Percentiles rank a stretch among this genome's conserved stretches.
These are phyloP conservation scores for Typhlichthys subterraneus DNA, from an alignment of 2,797 vertebrate species.

Conservation along the genomic window DNA sequence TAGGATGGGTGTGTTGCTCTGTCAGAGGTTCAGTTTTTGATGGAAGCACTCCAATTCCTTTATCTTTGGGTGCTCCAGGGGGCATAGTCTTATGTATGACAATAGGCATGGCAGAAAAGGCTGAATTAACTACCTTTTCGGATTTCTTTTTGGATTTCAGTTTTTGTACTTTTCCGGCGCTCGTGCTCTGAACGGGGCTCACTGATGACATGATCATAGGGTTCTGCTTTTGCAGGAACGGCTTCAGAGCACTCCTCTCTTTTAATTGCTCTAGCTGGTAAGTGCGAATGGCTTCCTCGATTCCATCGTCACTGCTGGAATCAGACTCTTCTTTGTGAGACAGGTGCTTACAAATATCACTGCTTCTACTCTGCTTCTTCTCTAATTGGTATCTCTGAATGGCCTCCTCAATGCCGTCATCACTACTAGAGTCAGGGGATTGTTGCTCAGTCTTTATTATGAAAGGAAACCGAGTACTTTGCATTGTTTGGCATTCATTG, in stretches of 20 bases:
- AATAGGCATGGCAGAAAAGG: constrained; percentile 20
- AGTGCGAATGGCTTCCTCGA: constrained; percentile 92
- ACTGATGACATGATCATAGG: constrained; percentile 36
- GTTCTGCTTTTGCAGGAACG: constrained; percentile 45
- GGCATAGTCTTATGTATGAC: constrained; percentile 42
- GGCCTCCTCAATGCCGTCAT: constrained; percentile 96
- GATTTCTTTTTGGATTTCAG: constrained; percentile 71
- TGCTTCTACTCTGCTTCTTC: constrained; percentile 73
- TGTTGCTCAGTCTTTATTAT: constrained; percentile 52
- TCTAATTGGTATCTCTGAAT: constrained; percentile 92
- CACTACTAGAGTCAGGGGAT: constrained; percentile 87
- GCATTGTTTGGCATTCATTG: not conserved
- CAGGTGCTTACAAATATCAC: constrained; percentile 28
- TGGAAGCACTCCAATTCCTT: constrained; percentile 58
- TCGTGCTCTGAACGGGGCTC: constrained; percentile 46
- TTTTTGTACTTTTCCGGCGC: constrained; percentile 62
- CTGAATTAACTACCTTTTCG: constrained; percentile 53
- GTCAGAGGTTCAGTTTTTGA: constrained; percentile 49
- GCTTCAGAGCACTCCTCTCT: constrained; percentile 60
- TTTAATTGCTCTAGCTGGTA: constrained; percentile 90
- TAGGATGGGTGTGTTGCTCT: constrained; percentile 46
- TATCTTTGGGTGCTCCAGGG: constrained; percentile 42
- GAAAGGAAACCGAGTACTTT: not conserved
- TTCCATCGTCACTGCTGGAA: constrained; percentile 94
- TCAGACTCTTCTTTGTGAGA: constrained; percentile 71